Conservation (phyloP, 2,797 vertebrate genomes). For the Peromyscus attwateri region DNA sequence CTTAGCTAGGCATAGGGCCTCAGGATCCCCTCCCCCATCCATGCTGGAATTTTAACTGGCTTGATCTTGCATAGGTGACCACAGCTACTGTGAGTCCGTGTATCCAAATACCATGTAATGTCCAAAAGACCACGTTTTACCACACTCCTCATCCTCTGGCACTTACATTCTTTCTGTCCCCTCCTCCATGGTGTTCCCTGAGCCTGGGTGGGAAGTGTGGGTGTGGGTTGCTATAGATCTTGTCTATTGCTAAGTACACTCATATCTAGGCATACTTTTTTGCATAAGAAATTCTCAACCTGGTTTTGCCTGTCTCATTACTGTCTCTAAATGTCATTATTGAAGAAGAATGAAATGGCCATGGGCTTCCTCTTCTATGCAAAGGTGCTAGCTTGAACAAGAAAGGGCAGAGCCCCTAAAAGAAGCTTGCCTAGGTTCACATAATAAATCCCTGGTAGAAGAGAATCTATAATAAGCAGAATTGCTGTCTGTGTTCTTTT, state of each 20-base stretch:
- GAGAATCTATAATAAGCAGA: not conserved
- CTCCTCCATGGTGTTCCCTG: not conserved
- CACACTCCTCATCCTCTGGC: not conserved
- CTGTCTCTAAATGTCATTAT: conserved; percentile 37
- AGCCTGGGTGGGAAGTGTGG: not conserved
- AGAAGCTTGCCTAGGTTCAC: not conserved
- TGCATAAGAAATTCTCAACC: conserved; percentile 4
- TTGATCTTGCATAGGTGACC: not conserved
- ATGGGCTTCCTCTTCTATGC: not conserved
- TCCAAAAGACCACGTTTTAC: not conserved
- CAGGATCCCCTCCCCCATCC: not conserved
- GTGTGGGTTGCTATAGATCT: not conserved
- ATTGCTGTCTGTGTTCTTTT: not conserved
- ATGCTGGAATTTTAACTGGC: not conserved
- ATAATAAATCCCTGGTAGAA: not conserved
- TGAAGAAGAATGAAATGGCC: conserved; percentile 35
- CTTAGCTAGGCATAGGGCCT: not conserved
- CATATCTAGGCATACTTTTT: not conserved
- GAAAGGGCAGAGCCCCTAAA: not conserved
- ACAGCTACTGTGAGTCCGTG: not conserved
- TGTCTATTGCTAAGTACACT: not conserved
- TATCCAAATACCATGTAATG: not conserved
- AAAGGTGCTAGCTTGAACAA: not conserved
- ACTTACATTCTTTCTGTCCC: not conserved
- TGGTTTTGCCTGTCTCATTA: conserved; percentile 9